Conservation (phyloP, 30 jellyfish, hydroid and myxozoan genomes). For the Hydractinia symbiolongicarpus region DNA sequence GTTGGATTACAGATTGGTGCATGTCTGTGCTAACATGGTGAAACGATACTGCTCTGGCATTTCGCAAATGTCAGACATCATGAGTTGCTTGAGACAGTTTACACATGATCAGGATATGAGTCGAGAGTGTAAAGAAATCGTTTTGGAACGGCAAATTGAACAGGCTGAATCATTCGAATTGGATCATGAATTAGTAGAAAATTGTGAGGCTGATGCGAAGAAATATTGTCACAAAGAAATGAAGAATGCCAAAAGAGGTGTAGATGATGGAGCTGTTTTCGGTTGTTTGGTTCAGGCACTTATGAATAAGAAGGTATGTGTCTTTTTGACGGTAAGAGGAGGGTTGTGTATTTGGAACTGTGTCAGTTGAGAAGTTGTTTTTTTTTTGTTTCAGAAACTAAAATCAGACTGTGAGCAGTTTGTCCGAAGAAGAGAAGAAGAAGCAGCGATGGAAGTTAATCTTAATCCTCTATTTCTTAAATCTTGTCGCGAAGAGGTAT, state of each 20-base stretch:
- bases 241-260: conserved; percentile 9
- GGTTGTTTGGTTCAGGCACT: conserved; percentile 35
- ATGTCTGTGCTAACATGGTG: conserved; percentile 64
- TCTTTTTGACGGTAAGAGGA: neutral
- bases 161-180: conserved; percentile 60
- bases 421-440: conserved; percentile 71
- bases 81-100: conserved; percentile 22
- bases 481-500: conserved; percentile 68
- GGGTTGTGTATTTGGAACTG: neutral
- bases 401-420: conserved; percentile 57
- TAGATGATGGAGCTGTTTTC: conserved; percentile 32
- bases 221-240: conserved; percentile 40
- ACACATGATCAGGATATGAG: conserved; percentile 29
- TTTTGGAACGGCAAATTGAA: conserved; percentile 77
- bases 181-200: conserved; percentile 75
- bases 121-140: conserved; percentile 50
- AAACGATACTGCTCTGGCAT: conserved; percentile 38
- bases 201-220: conserved; percentile 59
- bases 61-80: neutral
- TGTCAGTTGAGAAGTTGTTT: neutral
- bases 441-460: conserved; percentile 65
- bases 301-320: conserved; percentile 13
- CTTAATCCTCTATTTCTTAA: conserved; percentile 67
- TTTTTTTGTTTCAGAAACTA: neutral
- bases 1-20: conserved; percentile 69